Evolutionary conservation across 37 sponge, comb jelly and placozoan species (phyloP).

Genomic region (Agelas oroides): DNA sequence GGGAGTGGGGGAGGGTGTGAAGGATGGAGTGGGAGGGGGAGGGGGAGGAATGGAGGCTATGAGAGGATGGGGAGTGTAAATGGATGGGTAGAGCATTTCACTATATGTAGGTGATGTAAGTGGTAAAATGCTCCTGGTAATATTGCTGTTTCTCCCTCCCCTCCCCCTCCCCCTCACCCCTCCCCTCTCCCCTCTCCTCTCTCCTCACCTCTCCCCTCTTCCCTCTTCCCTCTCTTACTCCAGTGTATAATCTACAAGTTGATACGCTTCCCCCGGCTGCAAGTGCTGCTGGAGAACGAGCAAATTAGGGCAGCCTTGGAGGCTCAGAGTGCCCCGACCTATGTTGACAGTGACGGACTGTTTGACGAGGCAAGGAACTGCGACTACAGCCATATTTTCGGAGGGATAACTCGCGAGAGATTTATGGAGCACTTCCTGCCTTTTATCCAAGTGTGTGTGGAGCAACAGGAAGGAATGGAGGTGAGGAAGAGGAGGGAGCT

Average conservation of each 20-base stretch:
- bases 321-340: constrained; percentile 16
- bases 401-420: constrained; percentile 33
- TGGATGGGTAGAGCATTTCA: not conserved
- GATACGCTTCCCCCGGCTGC: constrained; percentile 39
- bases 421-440: constrained; percentile 48
- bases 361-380: constrained; percentile 60
- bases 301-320: constrained; percentile 29
- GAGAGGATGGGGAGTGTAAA: not conserved
- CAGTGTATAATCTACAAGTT: constrained; percentile 80
- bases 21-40: too few relatives aligned
- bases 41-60: not conserved
- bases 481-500: constrained; percentile 4
- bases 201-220: too few relatives aligned
- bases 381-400: constrained; percentile 46
- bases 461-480: constrained; percentile 1
- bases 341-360: constrained; percentile 48
- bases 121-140: not conserved
- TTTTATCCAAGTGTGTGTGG: constrained; percentile 49
- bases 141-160: not conserved
- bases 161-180: not conserved
- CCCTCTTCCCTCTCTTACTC: too few relatives aligned
- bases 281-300: constrained; percentile 51
- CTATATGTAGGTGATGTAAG: not conserved
- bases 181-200: too few relatives aligned
- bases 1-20: too few relatives aligned